Conservation (phyloP, 2,113 vertebrate species). For the Desmodus rotundus region DNA sequence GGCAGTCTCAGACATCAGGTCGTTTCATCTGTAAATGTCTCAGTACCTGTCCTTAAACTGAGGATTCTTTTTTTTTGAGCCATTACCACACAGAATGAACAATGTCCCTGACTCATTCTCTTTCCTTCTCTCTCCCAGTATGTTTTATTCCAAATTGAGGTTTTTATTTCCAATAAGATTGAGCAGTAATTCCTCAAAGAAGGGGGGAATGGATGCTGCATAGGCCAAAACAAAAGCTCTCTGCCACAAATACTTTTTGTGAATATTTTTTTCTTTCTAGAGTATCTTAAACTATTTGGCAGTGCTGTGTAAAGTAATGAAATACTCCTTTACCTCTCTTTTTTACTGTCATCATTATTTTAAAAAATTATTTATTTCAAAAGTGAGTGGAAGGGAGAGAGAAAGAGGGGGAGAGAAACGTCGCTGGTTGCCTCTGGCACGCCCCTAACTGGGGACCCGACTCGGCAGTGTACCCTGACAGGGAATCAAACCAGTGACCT, state of each 20-base stretch:
- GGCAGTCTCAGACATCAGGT: not conserved
- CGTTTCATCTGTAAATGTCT: conserved; percentile 12
- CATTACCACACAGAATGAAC: not conserved
- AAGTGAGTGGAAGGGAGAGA: too few relatives aligned
- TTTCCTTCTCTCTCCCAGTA: not conserved
- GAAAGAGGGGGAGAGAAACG: too few relatives aligned
- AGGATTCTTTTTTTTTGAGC: not conserved
- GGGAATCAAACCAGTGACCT: too few relatives aligned
- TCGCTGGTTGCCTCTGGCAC: too few relatives aligned
- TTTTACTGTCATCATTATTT: not conserved
- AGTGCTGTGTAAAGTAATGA: not conserved
- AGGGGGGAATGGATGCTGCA: not conserved
- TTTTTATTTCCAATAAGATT: not conserved
- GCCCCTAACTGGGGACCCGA: too few relatives aligned
- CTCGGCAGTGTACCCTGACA: too few relatives aligned
- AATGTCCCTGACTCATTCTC: not conserved
- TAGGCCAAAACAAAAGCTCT: not conserved
- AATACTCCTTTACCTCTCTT: not conserved
- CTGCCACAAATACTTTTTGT: not conserved
- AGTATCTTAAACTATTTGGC: not conserved
- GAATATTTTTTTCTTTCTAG: not conserved
- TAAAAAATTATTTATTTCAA: too few relatives aligned
- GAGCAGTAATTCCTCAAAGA: not conserved
- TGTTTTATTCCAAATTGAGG: not conserved
- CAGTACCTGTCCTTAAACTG: not conserved